phyloP scores from a whole-genome alignment of 2,888 invertebrate genomes.

The Venustoraphidia nigricollis region DNA sequence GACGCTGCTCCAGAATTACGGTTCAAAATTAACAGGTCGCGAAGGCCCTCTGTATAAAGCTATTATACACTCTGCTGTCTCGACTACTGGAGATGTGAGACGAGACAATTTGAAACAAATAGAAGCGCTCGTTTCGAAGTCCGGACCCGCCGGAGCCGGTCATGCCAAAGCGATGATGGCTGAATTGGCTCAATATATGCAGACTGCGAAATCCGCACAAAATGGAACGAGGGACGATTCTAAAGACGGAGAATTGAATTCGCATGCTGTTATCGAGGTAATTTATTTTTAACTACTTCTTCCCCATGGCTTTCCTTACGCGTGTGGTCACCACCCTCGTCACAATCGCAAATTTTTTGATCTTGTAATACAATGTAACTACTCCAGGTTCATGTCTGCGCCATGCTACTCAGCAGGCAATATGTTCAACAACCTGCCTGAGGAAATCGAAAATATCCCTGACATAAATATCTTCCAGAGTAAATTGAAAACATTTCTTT shows the following conservation, averaged over 20 bases:
- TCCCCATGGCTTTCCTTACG: too few relatives aligned
- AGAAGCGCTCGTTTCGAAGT: conserved; percentile 35
- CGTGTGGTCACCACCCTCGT: too few relatives aligned
- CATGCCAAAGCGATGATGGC: conserved; percentile 46
- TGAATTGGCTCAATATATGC: conserved; percentile 50
- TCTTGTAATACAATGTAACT: too few relatives aligned
- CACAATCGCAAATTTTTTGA: too few relatives aligned
- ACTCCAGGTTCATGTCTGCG: too few relatives aligned
- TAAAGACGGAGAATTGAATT: conserved; percentile 1
- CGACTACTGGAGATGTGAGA: conserved; percentile 44
- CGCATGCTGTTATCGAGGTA: conserved; percentile 4
- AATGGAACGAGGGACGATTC: not conserved
- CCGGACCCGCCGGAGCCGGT: conserved; percentile 39
- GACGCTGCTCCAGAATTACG: conserved; percentile 52
- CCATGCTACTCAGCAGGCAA: too few relatives aligned
- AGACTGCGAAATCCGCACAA: conserved; percentile 34
- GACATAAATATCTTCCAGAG: too few relatives aligned
- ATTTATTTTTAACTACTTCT: not conserved
- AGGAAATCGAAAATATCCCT: too few relatives aligned
- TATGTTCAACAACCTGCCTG: too few relatives aligned
- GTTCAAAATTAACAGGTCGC: conserved; percentile 47
- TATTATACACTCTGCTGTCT: conserved; percentile 50
- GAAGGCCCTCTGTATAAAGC: conserved; percentile 53
- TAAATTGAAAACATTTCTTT: too few relatives aligned
- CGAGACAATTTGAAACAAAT: conserved; percentile 43